Evolutionary conservation across 2,797 vertebrate genomes (phyloP).

Genomic region (Pampus argenteus): DNA sequence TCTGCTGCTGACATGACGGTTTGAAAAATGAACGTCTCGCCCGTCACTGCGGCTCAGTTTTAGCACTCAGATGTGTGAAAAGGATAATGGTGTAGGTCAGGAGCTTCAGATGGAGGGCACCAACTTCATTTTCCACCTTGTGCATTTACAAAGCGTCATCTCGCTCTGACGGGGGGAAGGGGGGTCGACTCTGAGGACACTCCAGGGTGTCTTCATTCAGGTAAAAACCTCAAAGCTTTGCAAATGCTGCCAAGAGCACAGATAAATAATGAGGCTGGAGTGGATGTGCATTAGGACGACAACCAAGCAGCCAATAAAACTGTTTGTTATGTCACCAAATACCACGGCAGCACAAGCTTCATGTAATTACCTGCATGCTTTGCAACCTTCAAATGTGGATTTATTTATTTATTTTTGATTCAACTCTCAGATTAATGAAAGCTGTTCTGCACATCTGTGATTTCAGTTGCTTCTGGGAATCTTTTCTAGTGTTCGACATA

Average conservation of each 20-base stretch:
- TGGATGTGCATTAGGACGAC: slow-evolving; percentile 50
- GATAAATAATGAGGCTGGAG: slow-evolving; percentile 55
- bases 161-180: background rate
- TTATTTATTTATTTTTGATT: background rate
- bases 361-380: slow-evolving; percentile 1
- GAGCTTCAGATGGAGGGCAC: slow-evolving; percentile 13
- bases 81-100: slow-evolving; percentile 19
- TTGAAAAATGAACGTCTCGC: background rate
- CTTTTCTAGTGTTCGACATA: background rate
- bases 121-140: slow-evolving; percentile 19
- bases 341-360: background rate
- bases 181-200: slow-evolving; percentile 29
- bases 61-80: slow-evolving; percentile 35
- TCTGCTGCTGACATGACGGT: slow-evolving; percentile 2
- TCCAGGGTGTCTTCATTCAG: slow-evolving; percentile 47
- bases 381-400: background rate
- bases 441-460: background rate
- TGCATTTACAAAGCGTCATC: slow-evolving; percentile 25
- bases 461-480: slow-evolving; percentile 2
- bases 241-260: slow-evolving; percentile 43
- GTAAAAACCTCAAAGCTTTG: slow-evolving; percentile 37
- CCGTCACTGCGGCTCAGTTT: background rate
- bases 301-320: slow-evolving; percentile 57
- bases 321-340: slow-evolving; percentile 38
- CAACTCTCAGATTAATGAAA: background rate